A percentile compares a stretch with the other conserved stretches of the same genome.
Evolutionary conservation across 2,888 invertebrate genomes (phyloP).

Genomic region (Ectemnius cavifrons): DNA sequence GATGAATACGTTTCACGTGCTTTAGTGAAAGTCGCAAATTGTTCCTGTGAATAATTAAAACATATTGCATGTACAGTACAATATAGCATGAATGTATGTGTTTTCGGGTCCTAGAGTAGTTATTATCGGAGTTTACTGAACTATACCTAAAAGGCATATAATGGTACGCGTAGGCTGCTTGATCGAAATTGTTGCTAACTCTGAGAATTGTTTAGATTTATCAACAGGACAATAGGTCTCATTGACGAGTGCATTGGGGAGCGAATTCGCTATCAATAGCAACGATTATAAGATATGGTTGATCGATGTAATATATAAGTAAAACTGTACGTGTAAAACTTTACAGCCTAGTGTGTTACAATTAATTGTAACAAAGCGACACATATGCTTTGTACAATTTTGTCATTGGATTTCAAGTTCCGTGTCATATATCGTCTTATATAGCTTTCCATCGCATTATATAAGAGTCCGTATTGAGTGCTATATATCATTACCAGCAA

Average conservation of each 20-base stretch:
- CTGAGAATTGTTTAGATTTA: slow-evolving; percentile 18
- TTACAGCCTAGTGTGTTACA: not conserved
- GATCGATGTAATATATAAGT: not conserved
- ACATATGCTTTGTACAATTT: slow-evolving; percentile 27
- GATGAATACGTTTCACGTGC: no score
- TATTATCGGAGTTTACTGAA: slow-evolving; percentile 11
- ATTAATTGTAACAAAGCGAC: not conserved
- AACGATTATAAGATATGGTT: not conserved
- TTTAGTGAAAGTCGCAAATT: no score
- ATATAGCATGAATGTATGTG: slow-evolving; percentile 23
- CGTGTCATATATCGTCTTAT: slow-evolving; percentile 1
- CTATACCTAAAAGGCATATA: slow-evolving; percentile 16
- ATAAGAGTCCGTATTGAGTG: slow-evolving; percentile 19
- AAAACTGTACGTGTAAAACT: slow-evolving; percentile 16
- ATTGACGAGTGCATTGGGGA: slow-evolving; percentile 26
- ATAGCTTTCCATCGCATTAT: slow-evolving; percentile 21
- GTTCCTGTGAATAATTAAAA: not conserved
- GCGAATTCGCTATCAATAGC: slow-evolving; percentile 4
- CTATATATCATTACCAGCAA: slow-evolving; percentile 14
- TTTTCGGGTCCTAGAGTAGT: slow-evolving; percentile 25
- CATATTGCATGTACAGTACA: slow-evolving; percentile 25
- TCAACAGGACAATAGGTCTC: slow-evolving; percentile 35
- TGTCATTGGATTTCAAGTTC: slow-evolving; percentile 16
- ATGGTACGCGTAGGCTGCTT: slow-evolving; percentile 14
- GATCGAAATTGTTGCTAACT: slow-evolving; percentile 27